Evolutionary conservation across 2,888 invertebrate genomes (phyloP).

Genomic region (Leptinotarsa rubiginosa): DNA sequence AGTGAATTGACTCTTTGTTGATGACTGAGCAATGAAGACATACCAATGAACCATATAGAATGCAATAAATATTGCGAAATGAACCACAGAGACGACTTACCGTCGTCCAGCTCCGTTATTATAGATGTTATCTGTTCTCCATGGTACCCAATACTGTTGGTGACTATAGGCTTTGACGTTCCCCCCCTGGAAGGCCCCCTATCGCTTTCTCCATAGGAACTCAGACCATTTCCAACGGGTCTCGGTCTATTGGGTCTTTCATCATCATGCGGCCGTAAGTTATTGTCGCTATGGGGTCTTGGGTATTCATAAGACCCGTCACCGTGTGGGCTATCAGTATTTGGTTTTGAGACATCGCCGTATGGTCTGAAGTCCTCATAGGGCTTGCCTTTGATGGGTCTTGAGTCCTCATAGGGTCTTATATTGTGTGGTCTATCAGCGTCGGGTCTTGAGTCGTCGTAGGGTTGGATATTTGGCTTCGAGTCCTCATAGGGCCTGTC

Average conservation of each 20-base stretch:
- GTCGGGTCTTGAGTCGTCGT: neutral
- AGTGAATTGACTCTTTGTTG: no score
- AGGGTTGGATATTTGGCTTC: neutral
- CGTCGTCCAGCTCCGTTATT: conserved; percentile 59
- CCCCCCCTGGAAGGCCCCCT: conserved; percentile 1
- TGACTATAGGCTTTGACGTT: conserved; percentile 53
- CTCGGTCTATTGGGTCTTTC: conserved; percentile 1
- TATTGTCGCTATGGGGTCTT: neutral
- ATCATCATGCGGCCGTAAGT: neutral
- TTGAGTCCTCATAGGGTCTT: neutral
- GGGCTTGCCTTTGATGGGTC: neutral
- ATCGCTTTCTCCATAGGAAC: neutral
- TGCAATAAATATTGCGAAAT: neutral
- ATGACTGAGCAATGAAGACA: no score
- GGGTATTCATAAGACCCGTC: neutral
- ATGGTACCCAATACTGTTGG: conserved; percentile 57
- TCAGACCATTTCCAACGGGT: neutral
- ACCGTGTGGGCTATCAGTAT: neutral
- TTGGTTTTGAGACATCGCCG: neutral
- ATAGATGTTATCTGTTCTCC: conserved; percentile 63
- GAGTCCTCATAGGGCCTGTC: conserved; percentile 2
- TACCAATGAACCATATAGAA: no score
- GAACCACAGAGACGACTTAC: conserved; percentile 51
- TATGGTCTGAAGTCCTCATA: neutral
- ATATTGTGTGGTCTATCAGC: neutral